Percentiles rank a stretch among this genome's conserved stretches.
Evolutionary conservation across 2,113 vertebrate species (phyloP).

Genomic region (Thamnaconus septentrionalis): DNA sequence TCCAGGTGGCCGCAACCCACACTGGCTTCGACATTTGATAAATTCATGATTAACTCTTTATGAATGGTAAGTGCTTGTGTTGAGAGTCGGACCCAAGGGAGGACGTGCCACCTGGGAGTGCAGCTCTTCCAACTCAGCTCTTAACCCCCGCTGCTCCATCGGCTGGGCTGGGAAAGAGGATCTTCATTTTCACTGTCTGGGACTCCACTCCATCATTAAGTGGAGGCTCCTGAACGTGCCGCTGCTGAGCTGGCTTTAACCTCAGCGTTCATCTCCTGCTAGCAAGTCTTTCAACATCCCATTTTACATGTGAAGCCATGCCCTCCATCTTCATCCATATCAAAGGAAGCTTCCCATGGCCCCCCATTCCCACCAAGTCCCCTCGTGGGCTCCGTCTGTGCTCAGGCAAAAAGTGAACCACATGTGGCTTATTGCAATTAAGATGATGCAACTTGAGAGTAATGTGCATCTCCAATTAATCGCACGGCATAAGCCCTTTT

Average conservation of each 20-base stretch:
- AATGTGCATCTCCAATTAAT: slow-evolving; percentile 42
- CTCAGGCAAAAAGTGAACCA: slow-evolving; percentile 47
- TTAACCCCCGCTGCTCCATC: slow-evolving; percentile 23
- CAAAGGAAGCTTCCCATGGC: slow-evolving; percentile 56
- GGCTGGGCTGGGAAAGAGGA: slow-evolving; percentile 10
- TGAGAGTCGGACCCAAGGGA: background rate
- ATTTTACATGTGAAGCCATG: slow-evolving; percentile 58
- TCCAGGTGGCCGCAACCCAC: too few species aligned
- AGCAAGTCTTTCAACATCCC: slow-evolving; percentile 64
- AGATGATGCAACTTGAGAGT: slow-evolving; percentile 61
- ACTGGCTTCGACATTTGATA: background rate
- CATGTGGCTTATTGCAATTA: slow-evolving; percentile 57
- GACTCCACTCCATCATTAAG: slow-evolving; percentile 37
- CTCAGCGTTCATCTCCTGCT: slow-evolving; percentile 47
- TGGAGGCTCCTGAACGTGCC: slow-evolving; percentile 18
- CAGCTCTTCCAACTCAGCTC: slow-evolving; percentile 9
- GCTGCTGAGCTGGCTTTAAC: slow-evolving; percentile 37
- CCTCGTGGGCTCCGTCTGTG: slow-evolving; percentile 39
- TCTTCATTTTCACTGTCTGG: slow-evolving; percentile 30
- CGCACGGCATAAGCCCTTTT: slow-evolving; percentile 27
- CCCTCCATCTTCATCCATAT: slow-evolving; percentile 56
- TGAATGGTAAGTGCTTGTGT: background rate
- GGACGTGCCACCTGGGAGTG: slow-evolving; percentile 10
- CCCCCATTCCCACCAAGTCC: slow-evolving; percentile 40
- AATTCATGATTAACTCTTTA: too few species aligned